Evolutionary conservation across 2,888 invertebrate species (phyloP).

Genomic region (Stenchaetothrips biformis): DNA sequence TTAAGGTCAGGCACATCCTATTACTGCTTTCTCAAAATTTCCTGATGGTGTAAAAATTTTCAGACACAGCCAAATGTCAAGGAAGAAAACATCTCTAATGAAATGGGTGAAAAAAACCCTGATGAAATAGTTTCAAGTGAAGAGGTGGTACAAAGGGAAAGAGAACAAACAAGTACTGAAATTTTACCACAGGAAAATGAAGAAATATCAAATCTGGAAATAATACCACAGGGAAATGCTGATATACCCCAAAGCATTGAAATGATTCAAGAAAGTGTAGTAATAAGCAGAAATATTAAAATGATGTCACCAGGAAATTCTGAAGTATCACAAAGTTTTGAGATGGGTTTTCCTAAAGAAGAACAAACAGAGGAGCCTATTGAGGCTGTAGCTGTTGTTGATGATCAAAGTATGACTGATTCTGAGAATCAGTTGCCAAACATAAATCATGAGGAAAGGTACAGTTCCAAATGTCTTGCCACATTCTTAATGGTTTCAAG

Average conservation of each 20-base stretch:
- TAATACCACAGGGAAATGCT: too few species aligned
- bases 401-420: background rate
- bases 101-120: too few species aligned
- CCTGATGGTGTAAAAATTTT: too few species aligned
- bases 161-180: too few species aligned
- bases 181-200: too few species aligned
- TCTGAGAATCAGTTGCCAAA: background rate
- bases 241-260: background rate
- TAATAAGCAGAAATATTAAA: background rate
- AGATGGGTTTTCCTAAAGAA: background rate
- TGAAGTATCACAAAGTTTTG: too few species aligned
- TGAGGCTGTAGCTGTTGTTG: background rate
- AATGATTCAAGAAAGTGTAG: background rate
- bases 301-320: background rate
- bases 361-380: background rate
- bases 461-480: background rate
- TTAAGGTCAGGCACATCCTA: background rate
- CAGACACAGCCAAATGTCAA: too few species aligned
- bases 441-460: background rate
- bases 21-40: too few species aligned
- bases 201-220: too few species aligned
- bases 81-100: too few species aligned
- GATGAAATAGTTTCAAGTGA: too few species aligned
- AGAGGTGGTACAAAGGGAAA: too few species aligned
- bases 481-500: background rate